Percentiles rank a stretch among this genome's conserved stretches.
phyloP scores from a whole-genome alignment of 2,888 invertebrate species.

The Drosophila mercatorum region DNA sequence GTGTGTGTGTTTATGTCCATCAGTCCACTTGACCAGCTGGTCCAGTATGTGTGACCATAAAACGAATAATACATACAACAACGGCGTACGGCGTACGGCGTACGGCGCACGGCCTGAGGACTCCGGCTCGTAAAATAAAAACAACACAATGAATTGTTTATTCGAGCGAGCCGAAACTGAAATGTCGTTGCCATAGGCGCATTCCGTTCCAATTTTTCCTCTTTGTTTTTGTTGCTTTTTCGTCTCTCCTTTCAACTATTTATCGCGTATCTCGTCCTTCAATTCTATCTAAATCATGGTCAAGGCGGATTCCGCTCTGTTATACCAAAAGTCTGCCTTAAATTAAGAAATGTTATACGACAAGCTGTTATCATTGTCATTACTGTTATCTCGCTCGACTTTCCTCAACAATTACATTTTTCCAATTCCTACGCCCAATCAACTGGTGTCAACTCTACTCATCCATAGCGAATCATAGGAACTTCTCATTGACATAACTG shows the following conservation, averaged over 20 bases:
- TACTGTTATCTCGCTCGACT: background rate
- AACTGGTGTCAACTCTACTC: background rate
- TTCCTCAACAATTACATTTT: background rate
- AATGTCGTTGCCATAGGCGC: slow-evolving; percentile 24
- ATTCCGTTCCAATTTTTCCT: background rate
- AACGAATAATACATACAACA: slow-evolving; percentile 34
- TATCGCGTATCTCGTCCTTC: slow-evolving; percentile 6
- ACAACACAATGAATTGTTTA: slow-evolving; percentile 55
- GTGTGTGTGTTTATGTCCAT: slow-evolving; percentile 15
- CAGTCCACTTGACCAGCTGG: slow-evolving; percentile 27
- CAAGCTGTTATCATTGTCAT: background rate
- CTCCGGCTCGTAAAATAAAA: slow-evolving; percentile 53
- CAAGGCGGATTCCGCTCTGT: background rate
- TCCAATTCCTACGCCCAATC: background rate
- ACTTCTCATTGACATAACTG: background rate
- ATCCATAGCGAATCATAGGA: background rate
- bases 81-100: background rate
- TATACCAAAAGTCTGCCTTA: background rate
- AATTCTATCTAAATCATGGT: background rate
- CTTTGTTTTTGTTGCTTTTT: background rate
- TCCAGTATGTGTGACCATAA: slow-evolving; percentile 43
- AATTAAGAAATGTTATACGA: background rate
- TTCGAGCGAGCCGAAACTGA: slow-evolving; percentile 40
- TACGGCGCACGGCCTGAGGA: slow-evolving; percentile 17
- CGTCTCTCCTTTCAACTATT: background rate